Conservation (phyloP, 2,113 vertebrate genomes). For the Enhydra lutris region DNA sequence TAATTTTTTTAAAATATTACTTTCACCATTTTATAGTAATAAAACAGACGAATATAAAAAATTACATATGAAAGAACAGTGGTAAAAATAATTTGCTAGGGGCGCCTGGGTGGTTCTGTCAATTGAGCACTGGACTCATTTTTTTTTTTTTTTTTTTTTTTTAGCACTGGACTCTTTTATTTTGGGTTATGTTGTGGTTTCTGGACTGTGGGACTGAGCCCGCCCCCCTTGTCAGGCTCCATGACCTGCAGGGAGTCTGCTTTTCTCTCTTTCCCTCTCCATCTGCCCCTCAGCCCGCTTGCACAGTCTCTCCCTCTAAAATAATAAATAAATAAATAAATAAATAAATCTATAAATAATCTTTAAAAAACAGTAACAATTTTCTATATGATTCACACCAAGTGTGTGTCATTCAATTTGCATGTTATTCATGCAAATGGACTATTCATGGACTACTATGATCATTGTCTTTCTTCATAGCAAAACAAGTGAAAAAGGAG, state of each 20-base stretch:
- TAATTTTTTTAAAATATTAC: background rate
- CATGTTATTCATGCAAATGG: too few species aligned
- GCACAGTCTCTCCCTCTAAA: background rate
- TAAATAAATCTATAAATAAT: background rate
- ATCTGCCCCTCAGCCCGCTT: background rate
- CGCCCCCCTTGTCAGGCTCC: background rate
- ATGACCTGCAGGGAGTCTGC: background rate
- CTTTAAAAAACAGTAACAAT: background rate
- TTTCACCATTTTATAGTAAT: conserved; percentile 4
- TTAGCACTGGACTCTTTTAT: background rate
- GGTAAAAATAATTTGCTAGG: background rate
- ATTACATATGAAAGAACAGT: background rate
- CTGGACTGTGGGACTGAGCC: background rate
- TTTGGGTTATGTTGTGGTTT: background rate
- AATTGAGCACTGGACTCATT: background rate
- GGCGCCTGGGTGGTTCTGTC: background rate
- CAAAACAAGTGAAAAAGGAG: background rate
- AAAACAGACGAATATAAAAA: background rate
- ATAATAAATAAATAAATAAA: background rate
- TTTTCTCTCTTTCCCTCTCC: background rate
- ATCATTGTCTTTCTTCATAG: background rate
- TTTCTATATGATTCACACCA: background rate
- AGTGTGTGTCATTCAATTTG: background rate
- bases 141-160: too few species aligned
- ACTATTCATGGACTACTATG: background rate